phyloP scores from a whole-genome alignment of 2,888 invertebrate species.

The Dusona sp. region DNA sequence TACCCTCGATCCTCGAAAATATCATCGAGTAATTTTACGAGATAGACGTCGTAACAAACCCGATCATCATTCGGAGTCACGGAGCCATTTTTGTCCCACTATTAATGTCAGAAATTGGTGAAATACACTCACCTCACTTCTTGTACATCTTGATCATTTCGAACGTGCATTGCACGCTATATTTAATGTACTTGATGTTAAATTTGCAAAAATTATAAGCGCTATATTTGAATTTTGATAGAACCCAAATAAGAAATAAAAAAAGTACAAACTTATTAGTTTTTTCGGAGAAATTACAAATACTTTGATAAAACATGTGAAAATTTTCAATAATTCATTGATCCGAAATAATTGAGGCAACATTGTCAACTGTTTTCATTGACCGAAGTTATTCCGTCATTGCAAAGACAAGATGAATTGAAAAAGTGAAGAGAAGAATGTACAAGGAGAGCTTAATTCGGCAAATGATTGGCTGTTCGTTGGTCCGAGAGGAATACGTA shows the following conservation, averaged over 20 bases:
- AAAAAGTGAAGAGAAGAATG: conserved; percentile 21
- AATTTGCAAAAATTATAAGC: background rate
- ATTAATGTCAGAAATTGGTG: background rate
- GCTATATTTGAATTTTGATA: background rate
- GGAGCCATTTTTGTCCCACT: background rate
- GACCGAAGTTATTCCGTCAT: background rate
- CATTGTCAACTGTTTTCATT: background rate
- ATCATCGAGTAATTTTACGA: conserved; percentile 16
- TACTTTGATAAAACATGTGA: background rate
- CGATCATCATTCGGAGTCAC: background rate
- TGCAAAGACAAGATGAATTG: background rate
- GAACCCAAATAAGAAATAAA: background rate
- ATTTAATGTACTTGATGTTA: background rate
- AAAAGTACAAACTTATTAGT: background rate
- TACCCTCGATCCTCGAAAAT: conserved; percentile 24
- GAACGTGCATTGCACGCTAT: background rate
- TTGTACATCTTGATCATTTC: background rate
- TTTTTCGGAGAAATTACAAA: background rate
- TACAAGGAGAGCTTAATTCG: conserved; percentile 11
- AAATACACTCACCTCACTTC: background rate
- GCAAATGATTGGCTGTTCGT: conserved; percentile 71
- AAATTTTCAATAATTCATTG: background rate
- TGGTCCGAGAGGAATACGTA: conserved; percentile 70
- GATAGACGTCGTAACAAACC: conserved; percentile 8
- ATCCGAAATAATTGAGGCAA: background rate